Evolutionary conservation across 1,140 invertebrate genomes (phyloP).

Genomic region (Tetraneura akinire): DNA sequence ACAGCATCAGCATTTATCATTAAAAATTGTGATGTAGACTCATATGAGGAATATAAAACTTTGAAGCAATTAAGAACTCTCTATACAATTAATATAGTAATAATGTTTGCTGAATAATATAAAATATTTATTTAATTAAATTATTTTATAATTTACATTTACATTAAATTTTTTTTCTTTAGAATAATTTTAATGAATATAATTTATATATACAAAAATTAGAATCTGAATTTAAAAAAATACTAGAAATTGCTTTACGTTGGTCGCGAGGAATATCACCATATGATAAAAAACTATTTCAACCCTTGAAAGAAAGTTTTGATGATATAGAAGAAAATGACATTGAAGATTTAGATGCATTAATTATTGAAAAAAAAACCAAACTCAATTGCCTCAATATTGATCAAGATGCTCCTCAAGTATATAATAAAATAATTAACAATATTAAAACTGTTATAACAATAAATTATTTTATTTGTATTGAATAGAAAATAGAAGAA

Average conservation of each 20-base stretch:
- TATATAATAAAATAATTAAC: too few relatives aligned
- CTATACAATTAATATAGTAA: background rate
- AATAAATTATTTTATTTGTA: background rate
- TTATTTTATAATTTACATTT: background rate
- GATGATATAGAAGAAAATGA: background rate
- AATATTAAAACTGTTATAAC: too few relatives aligned
- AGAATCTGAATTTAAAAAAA: background rate
- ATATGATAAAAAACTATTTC: conserved; percentile 25
- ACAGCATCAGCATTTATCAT: background rate
- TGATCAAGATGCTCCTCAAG: conserved; percentile 37
- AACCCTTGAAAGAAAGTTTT: background rate
- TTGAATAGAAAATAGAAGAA: conserved; percentile 20
- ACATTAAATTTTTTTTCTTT: background rate
- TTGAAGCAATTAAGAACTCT: background rate
- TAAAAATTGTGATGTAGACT: background rate
- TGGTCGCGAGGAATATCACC: conserved; percentile 4
- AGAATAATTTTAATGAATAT: background rate
- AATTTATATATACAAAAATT: conserved; percentile 3
- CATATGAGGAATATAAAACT: background rate
- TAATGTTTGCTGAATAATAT: background rate
- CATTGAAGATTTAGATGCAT: conserved; percentile 13
- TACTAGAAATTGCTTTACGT: background rate
- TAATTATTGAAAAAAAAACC: conserved; percentile 29
- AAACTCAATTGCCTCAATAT: conserved; percentile 12
- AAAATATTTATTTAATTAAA: background rate